These are phyloP conservation scores for Aphelocoma coerulescens DNA, from an alignment of 2,113 vertebrate genomes.

Conservation along the genomic window DNA sequence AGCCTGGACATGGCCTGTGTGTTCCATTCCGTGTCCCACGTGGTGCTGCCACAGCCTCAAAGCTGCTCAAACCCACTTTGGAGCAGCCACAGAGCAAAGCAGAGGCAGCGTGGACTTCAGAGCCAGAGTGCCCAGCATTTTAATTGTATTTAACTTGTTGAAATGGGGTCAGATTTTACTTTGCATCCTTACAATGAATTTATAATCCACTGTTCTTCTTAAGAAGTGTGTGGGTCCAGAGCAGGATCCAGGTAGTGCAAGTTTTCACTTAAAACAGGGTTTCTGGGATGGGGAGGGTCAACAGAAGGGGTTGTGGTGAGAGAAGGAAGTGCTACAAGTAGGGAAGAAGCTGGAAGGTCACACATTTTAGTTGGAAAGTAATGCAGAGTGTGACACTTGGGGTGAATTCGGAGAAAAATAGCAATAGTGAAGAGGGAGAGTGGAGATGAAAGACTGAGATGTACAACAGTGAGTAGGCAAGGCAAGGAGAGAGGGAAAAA, in stretches of 20 bases:
- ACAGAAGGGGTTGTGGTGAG: neutral
- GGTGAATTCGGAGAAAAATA: neutral
- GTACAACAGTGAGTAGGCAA: neutral
- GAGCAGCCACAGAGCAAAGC: neutral
- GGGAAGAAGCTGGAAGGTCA: neutral
- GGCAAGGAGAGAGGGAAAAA: neutral
- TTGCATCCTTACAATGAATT: neutral
- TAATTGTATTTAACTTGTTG: neutral
- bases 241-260: neutral
- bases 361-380: neutral
- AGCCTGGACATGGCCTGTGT: neutral
- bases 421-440: neutral
- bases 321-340: neutral
- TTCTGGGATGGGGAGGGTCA: neutral
- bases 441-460: neutral
- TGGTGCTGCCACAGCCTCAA: neutral
- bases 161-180: neutral
- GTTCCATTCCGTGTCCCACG: neutral
- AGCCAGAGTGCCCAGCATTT: neutral
- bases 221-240: neutral
- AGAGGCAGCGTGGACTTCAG: rapidly evolving
- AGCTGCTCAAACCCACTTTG: neutral
- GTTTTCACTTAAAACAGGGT: neutral
- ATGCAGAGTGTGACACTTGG: neutral
- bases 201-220: neutral